phyloP scores from a whole-genome alignment of 2,113 vertebrate species.

The Callipepla californica region DNA sequence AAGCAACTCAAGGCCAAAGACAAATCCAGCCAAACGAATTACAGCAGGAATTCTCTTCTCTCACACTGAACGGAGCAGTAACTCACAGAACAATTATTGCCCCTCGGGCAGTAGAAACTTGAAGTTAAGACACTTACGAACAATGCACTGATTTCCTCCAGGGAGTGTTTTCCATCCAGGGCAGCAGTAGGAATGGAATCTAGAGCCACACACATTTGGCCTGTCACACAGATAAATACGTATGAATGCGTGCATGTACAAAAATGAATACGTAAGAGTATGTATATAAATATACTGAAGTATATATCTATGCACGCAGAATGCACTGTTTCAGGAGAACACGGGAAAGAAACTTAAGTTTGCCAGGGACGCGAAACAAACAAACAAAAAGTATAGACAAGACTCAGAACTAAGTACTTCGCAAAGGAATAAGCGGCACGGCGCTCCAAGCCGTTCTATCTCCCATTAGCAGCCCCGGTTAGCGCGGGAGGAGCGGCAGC shows the following conservation, averaged over 20 bases:
- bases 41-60: neutral
- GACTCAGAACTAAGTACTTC: neutral
- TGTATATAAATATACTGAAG: neutral
- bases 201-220: conserved; percentile 85
- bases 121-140: conserved; percentile 79
- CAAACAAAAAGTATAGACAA: accelerated
- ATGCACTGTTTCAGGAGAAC: neutral
- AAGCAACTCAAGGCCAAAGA: neutral
- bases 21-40: neutral
- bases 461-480: neutral
- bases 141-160: conserved; percentile 84
- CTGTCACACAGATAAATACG: conserved; percentile 62
- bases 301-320: neutral
- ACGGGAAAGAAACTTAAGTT: neutral
- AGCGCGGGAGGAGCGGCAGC: neutral
- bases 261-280: neutral
- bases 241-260: neutral
- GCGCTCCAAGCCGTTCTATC: neutral
- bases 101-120: neutral
- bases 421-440: neutral
- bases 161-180: conserved; percentile 84
- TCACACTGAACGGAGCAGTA: neutral
- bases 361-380: neutral
- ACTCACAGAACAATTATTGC: neutral
- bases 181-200: conserved; percentile 83